Percentiles rank a stretch among this genome's conserved stretches.
Evolutionary conservation across 2,888 invertebrate species (phyloP).

Genomic region (Branchipolynoe longqiensis): DNA sequence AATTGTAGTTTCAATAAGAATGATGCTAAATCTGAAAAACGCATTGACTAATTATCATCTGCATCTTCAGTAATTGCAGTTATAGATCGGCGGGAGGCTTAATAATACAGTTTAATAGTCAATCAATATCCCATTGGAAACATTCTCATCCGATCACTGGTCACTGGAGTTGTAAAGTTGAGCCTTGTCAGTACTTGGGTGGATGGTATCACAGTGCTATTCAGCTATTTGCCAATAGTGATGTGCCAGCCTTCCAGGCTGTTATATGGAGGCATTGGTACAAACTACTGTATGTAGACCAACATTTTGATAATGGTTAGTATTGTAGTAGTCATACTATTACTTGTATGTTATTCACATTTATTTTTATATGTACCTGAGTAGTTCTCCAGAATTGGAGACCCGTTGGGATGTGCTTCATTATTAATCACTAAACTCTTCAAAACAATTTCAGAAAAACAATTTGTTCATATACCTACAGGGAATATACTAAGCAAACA

Average conservation of each 20-base stretch:
- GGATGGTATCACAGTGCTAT: not conserved
- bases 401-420: too few species aligned
- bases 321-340: too few species aligned
- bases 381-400: too few species aligned
- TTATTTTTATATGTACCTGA: too few species aligned
- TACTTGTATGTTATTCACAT: too few species aligned
- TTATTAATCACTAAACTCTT: too few species aligned
- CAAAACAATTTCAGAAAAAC: not conserved
- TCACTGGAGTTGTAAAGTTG: not conserved
- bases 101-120: not conserved
- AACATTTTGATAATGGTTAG: too few species aligned
- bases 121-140: not conserved
- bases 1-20: not conserved
- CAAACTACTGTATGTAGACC: too few species aligned
- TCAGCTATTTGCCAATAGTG: not conserved
- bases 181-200: too few species aligned
- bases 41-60: not conserved
- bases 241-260: too few species aligned
- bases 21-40: constrained; percentile 82
- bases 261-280: too few species aligned
- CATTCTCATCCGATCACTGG: not conserved
- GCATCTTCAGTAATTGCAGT: not conserved
- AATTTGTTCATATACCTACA: not conserved
- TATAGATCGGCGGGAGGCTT: not conserved
- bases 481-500: too few species aligned